A percentile compares a stretch with the other conserved stretches of the same genome.
Conservation (phyloP, 2,888 invertebrate genomes). For the Drosophila mercatorum region DNA sequence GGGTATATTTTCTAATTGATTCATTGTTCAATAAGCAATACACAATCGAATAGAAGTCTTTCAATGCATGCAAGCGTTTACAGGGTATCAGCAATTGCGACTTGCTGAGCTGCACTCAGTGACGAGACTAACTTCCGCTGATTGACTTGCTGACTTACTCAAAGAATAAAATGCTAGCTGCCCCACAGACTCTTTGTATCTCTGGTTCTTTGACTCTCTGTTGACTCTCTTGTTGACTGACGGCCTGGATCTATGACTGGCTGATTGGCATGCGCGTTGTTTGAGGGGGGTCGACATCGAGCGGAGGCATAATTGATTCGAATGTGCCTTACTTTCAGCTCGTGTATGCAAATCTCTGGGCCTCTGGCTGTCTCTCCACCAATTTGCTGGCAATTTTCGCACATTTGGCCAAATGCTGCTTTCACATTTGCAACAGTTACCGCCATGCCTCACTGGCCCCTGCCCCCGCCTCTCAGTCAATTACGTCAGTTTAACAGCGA, state of each 20-base stretch:
- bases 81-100: constrained; percentile 1
- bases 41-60: too few relatives aligned
- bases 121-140: constrained; percentile 52
- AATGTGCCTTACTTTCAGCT: constrained; percentile 51
- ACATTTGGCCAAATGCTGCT: constrained; percentile 74
- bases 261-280: constrained; percentile 31
- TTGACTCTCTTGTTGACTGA: constrained; percentile 4
- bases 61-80: background rate
- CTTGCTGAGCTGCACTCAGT: constrained; percentile 30
- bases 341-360: constrained; percentile 59
- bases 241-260: constrained; percentile 19
- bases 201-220: background rate
- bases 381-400: constrained; percentile 71
- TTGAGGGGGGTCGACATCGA: background rate
- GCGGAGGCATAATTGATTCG: constrained; percentile 48
- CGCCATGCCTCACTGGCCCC: background rate
- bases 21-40: too few relatives aligned
- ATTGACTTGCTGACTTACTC: constrained; percentile 69
- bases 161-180: constrained; percentile 42
- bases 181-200: background rate
- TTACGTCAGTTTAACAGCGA: constrained; percentile 61
- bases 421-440: constrained; percentile 62
- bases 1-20: background rate
- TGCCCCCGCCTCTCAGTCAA: constrained; percentile 7
- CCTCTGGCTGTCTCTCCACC: constrained; percentile 38